Evolutionary conservation across 2,888 invertebrate species (phyloP).

Genomic region (Rhamnusium bicolor): DNA sequence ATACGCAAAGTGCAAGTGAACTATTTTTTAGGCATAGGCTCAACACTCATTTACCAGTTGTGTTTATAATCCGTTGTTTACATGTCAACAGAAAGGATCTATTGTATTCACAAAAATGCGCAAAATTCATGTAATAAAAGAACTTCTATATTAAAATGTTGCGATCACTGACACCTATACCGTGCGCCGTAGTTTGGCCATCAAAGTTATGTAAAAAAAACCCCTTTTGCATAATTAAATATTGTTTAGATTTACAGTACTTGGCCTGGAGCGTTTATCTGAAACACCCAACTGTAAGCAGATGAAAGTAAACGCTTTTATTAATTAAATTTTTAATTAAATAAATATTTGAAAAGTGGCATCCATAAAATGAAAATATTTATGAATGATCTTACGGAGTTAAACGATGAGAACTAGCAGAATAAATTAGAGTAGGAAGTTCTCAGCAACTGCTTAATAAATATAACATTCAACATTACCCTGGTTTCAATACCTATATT

Average conservation of each 20-base stretch:
- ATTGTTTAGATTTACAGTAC: neutral
- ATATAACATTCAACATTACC: too few relatives aligned
- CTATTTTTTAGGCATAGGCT: too few relatives aligned
- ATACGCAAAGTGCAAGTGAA: too few relatives aligned
- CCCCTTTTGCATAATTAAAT: neutral
- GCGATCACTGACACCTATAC: neutral
- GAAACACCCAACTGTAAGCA: neutral
- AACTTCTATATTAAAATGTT: neutral
- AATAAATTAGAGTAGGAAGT: too few relatives aligned
- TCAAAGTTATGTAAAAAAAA: neutral
- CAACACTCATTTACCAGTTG: too few relatives aligned
- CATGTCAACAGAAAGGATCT: too few relatives aligned
- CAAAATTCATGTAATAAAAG: too few relatives aligned
- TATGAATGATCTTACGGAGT: neutral
- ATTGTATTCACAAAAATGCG: too few relatives aligned
- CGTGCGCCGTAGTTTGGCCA: neutral
- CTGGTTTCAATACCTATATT: too few relatives aligned
- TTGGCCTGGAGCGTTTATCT: neutral
- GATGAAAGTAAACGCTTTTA: neutral
- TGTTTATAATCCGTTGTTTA: too few relatives aligned
- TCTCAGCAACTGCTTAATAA: too few relatives aligned
- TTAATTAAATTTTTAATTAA: neutral
- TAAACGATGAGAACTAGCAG: neutral
- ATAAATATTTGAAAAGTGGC: neutral
- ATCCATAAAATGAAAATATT: neutral